These are phyloP conservation scores for Odontothrips loti DNA, from an alignment of 2,888 invertebrate genomes.

Conservation along the genomic window DNA sequence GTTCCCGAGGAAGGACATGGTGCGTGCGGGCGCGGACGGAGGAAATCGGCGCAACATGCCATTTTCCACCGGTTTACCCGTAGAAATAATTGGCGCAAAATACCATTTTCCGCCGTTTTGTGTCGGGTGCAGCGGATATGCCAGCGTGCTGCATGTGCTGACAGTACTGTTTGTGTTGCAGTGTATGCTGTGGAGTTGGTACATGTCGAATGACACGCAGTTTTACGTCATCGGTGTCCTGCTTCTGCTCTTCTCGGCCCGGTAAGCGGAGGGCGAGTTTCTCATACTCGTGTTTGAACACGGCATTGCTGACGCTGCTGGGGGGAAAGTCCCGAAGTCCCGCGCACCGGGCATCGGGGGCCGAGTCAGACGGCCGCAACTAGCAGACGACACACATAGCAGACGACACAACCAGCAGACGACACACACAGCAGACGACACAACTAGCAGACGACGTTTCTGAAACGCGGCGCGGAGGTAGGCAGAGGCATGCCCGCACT, in stretches of 20 bases:
- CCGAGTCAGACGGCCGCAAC: too few species aligned
- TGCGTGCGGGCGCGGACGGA: slow-evolving; percentile 41
- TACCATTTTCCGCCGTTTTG: too few species aligned
- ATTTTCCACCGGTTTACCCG: too few species aligned
- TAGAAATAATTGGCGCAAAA: too few species aligned
- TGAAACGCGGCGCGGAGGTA: neutral
- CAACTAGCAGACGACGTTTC: too few species aligned
- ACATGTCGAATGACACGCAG: slow-evolving; percentile 80
- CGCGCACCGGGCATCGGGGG: neutral
- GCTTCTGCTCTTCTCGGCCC: slow-evolving; percentile 72
- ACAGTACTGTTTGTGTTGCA: slow-evolving; percentile 46
- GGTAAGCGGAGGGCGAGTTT: slow-evolving; percentile 42
- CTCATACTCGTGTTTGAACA: slow-evolving; percentile 15
- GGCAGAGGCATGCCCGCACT: neutral
- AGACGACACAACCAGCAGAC: too few species aligned
- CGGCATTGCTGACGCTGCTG: neutral
- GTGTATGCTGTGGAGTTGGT: slow-evolving; percentile 93
- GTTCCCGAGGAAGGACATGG: slow-evolving; percentile 64
- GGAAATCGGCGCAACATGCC: too few species aligned
- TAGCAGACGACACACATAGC: too few species aligned
- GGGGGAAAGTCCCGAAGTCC: neutral
- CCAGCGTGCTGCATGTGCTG: slow-evolving; percentile 28
- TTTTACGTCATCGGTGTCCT: slow-evolving; percentile 80
- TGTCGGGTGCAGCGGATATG: too few species aligned
- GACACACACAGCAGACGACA: too few species aligned